phyloP scores from a whole-genome alignment of 1,140 invertebrate genomes.

The Oedothorax gibbosus region DNA sequence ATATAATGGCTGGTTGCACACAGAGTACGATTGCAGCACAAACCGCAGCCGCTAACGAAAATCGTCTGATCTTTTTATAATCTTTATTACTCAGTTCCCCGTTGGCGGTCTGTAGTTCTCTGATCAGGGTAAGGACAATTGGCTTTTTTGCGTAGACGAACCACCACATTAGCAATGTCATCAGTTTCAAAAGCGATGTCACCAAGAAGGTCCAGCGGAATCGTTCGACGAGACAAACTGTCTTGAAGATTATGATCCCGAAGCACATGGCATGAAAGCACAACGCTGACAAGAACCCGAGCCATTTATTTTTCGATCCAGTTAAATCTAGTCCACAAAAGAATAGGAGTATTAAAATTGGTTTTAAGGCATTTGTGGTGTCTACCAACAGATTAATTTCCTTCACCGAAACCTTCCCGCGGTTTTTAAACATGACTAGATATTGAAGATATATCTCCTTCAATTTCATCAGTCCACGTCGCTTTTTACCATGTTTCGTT shows the following conservation, averaged over 20 bases:
- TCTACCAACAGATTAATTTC: no score
- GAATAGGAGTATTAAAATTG: background rate
- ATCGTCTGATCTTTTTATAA: background rate
- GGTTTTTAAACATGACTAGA: no score
- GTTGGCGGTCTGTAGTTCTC: background rate
- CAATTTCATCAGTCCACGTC: no score
- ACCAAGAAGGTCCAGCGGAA: conserved; percentile 12
- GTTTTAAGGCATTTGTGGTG: background rate
- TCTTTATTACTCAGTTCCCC: background rate
- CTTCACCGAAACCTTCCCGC: no score
- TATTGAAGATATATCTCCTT: no score
- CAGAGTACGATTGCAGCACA: background rate
- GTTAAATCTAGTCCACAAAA: background rate
- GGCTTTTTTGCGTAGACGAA: background rate
- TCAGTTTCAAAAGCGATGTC: background rate
- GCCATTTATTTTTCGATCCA: background rate
- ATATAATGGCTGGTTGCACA: background rate
- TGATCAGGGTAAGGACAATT: background rate
- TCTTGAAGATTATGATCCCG: conserved; percentile 19
- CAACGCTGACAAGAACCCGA: background rate
- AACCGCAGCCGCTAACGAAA: background rate
- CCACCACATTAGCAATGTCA: conserved; percentile 9
- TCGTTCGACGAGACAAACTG: background rate
- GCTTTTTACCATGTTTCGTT: no score
- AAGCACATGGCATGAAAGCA: conserved; percentile 16